Evolutionary conservation across 2,888 invertebrate species (phyloP), one percentile per base, ranked within the genome.

Genomic region (Bimastos eiseni): DNA sequence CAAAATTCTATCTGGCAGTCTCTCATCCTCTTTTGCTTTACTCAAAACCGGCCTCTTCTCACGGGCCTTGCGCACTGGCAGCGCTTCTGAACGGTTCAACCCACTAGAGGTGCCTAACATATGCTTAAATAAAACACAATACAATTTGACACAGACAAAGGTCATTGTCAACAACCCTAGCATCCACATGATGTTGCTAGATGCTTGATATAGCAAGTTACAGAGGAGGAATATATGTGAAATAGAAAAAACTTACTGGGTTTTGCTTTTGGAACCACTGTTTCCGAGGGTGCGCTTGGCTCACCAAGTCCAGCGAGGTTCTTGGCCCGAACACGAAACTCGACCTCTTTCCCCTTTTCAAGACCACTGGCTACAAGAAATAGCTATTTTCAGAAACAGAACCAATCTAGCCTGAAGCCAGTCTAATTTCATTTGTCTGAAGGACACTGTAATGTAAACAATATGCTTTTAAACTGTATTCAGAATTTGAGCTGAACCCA

Each of bases 251-350:
- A 90, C 91, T 91, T 89, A 95, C 95, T 93, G 92, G 93, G 94
- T 93, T 98, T 98, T 91, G 98, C 97, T 95, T 98, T 97, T 89
- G 98, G 96, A 94, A 97, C 97, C 96, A 98, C 98, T 93, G 96
- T 96, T 91, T 96, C 96, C 0, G 98, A 98, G 37, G 97, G 96
- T 91, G 96, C 96, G 88, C 98, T 98, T 92, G 99, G 98, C 94
- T 98, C 98, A 95, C 99, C 97, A 95, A 97, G 97, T 34, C 99
- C 99, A 86, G 99, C 99, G 0, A 98, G 97, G 95, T 99, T 99
- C 96, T 99, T 99, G 0, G 99, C 99, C 90, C 93, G 91, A 2
- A 95, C 94, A 89, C 99, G 97, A 96, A 99, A 99, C 95, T 99
- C 99, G 95, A 99, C 99, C 94, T 98, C 98, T 94, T 97, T 97